Base-by-base conservation (phyloP, 2,888 invertebrate genomes). In the Lysandra coridon region DNA sequence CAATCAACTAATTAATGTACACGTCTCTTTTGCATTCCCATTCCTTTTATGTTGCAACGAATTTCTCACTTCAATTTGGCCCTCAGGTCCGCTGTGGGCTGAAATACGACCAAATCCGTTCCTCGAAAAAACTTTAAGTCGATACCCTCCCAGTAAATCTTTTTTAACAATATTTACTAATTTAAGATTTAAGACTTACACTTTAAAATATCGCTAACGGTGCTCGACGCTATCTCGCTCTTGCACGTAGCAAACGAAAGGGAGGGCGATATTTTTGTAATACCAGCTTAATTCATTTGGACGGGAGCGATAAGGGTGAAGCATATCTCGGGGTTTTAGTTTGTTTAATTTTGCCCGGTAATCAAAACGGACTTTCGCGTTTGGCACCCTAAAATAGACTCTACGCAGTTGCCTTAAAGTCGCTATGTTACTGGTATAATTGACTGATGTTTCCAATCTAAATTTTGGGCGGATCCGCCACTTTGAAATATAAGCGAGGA, bases 391-490 rank as follows among this genome's bases (percentile, higher is more conserved):
- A 87, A 83, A 84, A 80, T 85, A n/a, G 12, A 83, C 87, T 80
- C 82, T 88, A 85, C 69, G 0, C 0, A 0, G 3, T 81, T 23
- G 83, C 10, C 37, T 82, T 83, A 83, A 80, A 80, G 79, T 87
- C 76, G 64, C 53, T 62, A 53, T 78, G 60, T 78, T 82, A 33
- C 14, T 30, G 77, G 77, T 82, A 81, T 81, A 82, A 85, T 83
- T 84, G 83, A 77, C 69, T 78, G 79, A 74, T 80, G 80, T 80
- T 81, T 81, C 86, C 90, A 91, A 92, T 91, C 90, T 89, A 88
- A 87, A 89, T 88, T 91, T 90, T 90, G 91, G 92, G 92, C 91
- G 91, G 88, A 85, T 79, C 86, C 80, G 84, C 83, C 81, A 83
- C 82, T 84, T 86, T 90, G 90, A 91, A 89, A 90, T 89, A 89